Evolutionary conservation across 2,888 invertebrate species (phyloP).

Genomic region (Zaprionus lineosus): DNA sequence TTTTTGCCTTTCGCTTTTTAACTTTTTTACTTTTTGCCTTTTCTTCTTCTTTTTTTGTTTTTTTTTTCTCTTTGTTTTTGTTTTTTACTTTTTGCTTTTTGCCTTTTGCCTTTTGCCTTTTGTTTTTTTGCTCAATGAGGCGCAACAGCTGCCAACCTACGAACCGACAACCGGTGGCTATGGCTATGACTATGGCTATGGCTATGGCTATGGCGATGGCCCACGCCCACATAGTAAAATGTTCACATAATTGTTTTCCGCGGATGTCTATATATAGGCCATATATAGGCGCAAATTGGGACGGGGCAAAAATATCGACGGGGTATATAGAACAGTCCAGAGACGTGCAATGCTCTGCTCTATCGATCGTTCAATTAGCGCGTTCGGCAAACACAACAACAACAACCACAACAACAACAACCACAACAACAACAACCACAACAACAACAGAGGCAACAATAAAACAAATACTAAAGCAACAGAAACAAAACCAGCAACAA

Average conservation of each 20-base stretch:
- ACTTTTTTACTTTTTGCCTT: conserved; percentile 54
- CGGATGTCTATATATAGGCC: conserved; percentile 36
- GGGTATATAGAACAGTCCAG: conserved; percentile 9
- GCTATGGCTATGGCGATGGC: conserved; percentile 16
- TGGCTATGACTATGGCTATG: conserved; percentile 20
- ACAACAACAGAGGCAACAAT: conserved; percentile 23
- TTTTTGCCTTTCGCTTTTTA: conserved; percentile 3
- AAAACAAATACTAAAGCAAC: not conserved
- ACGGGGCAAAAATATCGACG: conserved; percentile 6
- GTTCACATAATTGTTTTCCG: conserved; percentile 35
- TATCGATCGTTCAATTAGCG: conserved; percentile 74
- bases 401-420: conserved; percentile 13
- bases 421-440: conserved; percentile 18
- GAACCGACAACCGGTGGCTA: conserved; percentile 50
- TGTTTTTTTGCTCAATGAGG: conserved; percentile 71
- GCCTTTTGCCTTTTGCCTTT: conserved; percentile 66
- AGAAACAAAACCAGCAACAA: conserved; percentile 17
- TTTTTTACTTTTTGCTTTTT: conserved; percentile 58
- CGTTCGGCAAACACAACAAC: conserved; percentile 37
- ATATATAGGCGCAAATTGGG: conserved; percentile 31
- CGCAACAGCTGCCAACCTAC: conserved; percentile 66
- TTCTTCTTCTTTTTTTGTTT: conserved; percentile 57
- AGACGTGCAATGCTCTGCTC: conserved; percentile 46
- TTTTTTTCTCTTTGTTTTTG: conserved; percentile 18
- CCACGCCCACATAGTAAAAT: conserved; percentile 45